A percentile compares a stretch with the other conserved stretches of the same genome.
phyloP scores from a whole-genome alignment of 2,797 vertebrate species.

The Myripristis murdjan region DNA sequence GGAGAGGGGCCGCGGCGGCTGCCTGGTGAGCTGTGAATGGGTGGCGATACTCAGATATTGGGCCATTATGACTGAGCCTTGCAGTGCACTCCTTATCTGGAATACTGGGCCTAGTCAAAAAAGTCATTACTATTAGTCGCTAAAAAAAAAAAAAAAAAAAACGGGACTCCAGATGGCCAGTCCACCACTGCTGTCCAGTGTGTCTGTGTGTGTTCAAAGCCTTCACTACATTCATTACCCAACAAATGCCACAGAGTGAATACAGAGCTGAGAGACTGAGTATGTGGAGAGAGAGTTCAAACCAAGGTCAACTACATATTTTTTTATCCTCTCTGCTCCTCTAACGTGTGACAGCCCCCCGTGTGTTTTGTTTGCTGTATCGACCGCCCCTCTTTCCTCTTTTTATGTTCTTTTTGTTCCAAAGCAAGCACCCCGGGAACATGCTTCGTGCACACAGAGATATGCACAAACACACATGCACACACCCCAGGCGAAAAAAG shows the following conservation, averaged over 20 bases:
- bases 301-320: not conserved
- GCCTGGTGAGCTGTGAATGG: no score
- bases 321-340: not conserved
- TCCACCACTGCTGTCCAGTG: no score
- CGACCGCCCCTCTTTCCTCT: not conserved
- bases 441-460: not conserved
- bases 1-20: no score
- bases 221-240: constrained; percentile 14
- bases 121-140: no score
- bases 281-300: not conserved
- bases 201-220: not conserved
- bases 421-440: constrained; percentile 3
- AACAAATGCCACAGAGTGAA: not conserved
- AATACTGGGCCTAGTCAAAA: no score
- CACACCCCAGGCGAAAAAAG: no score
- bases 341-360: not conserved
- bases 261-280: not conserved
- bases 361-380: not conserved
- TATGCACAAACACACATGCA: not conserved
- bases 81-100: no score
- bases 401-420: not conserved
- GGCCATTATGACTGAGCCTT: no score
- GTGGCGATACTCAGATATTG: no score
- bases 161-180: no score
- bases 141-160: no score